Evolutionary conservation across 2,888 invertebrate species (phyloP).

Genomic region (Gryllus longicercus): DNA sequence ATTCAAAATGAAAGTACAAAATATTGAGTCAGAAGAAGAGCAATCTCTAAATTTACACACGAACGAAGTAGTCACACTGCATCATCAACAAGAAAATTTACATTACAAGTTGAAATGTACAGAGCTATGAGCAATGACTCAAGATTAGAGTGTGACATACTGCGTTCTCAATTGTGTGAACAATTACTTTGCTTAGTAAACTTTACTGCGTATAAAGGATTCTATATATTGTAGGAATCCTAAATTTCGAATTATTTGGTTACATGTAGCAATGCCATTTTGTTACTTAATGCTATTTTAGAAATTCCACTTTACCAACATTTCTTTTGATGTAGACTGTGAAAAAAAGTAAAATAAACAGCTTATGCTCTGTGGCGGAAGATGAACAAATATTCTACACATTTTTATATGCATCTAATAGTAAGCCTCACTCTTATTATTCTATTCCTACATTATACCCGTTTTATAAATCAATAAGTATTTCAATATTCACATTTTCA

Average conservation of each 20-base stretch:
- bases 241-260: not conserved
- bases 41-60: too few relatives aligned
- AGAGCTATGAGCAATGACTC: too few relatives aligned
- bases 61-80: too few relatives aligned
- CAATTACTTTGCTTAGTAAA: not conserved
- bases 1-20: too few relatives aligned
- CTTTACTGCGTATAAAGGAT: not conserved
- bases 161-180: too few relatives aligned
- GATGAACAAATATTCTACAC: not conserved
- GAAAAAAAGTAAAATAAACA: not conserved
- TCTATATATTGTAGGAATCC: not conserved
- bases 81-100: too few relatives aligned
- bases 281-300: conserved; percentile 8
- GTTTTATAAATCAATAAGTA: conserved; percentile 8
- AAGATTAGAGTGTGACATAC: too few relatives aligned
- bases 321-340: conserved; percentile 1
- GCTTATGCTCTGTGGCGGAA: not conserved
- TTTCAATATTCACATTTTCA: not conserved
- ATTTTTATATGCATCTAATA: not conserved
- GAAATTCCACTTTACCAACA: conserved; percentile 17
- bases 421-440: not conserved
- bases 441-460: not conserved
- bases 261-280: conserved; percentile 17
- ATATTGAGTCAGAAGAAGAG: too few relatives aligned
- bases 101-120: too few relatives aligned